phyloP scores from a whole-genome alignment of 2,797 vertebrate species.

The Cossypha polioptera region DNA sequence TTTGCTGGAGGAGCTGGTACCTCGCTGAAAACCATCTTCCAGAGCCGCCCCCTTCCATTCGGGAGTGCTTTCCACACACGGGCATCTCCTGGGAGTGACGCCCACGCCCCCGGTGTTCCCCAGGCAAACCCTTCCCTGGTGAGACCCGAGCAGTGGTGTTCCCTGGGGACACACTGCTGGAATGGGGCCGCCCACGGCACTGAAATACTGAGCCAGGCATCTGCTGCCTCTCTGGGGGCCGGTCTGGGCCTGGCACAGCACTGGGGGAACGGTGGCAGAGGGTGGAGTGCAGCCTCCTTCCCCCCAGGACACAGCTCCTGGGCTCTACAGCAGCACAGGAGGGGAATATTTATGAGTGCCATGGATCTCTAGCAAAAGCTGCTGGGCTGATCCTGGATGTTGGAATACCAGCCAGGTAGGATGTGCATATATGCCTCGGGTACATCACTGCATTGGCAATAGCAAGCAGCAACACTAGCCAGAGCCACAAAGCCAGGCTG shows the following conservation, averaged over 20 bases:
- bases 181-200: neutral
- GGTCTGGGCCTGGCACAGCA: accelerated
- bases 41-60: neutral
- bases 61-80: accelerated
- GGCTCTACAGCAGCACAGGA: neutral
- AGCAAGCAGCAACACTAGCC: neutral
- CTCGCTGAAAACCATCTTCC: neutral
- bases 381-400: neutral
- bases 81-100: neutral
- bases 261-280: accelerated
- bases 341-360: neutral
- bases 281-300: neutral
- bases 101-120: neutral
- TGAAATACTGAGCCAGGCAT: neutral
- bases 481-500: neutral
- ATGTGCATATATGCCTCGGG: accelerated
- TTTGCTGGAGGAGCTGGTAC: neutral
- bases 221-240: neutral
- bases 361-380: neutral
- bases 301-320: neutral
- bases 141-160: neutral
- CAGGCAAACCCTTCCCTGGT: neutral
- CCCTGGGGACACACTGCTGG: neutral
- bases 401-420: neutral
- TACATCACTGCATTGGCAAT: accelerated